These are phyloP conservation scores for Hofmannophila pseudospretella DNA, from an alignment of 2,888 invertebrate species.

Conservation along the genomic window DNA sequence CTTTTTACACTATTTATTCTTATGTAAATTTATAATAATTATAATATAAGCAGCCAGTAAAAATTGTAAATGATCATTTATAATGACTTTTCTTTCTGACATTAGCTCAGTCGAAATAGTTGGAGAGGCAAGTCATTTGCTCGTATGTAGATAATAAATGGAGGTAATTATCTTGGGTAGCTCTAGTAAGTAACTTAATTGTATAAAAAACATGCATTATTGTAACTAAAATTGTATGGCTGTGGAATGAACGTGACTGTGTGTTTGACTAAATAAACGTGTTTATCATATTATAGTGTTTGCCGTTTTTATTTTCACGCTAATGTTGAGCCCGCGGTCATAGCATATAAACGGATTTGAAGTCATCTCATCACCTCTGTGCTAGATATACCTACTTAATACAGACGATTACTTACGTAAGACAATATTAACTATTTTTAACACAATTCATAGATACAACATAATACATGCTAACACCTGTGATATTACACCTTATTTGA, in stretches of 20 bases:
- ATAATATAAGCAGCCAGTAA: constrained; percentile 3
- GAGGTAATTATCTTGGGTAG: constrained; percentile 7
- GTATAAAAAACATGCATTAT: constrained; percentile 23
- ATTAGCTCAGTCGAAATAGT: constrained; percentile 2
- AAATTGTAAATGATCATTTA: constrained; percentile 2
- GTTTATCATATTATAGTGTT: constrained; percentile 59
- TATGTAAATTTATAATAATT: constrained; percentile 7
- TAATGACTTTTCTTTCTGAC: constrained; percentile 11
- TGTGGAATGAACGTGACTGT: constrained; percentile 48
- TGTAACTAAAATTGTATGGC: constrained; percentile 34
- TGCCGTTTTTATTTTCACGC: constrained; percentile 36
- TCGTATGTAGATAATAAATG: constrained; percentile 3
- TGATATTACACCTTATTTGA: no score
- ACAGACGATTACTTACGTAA: not conserved
- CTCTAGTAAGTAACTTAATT: constrained; percentile 14
- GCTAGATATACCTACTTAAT: not conserved
- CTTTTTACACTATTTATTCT: constrained; percentile 44
- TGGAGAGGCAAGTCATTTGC: constrained; percentile 10
- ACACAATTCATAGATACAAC: not conserved
- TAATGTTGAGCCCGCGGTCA: constrained; percentile 4
- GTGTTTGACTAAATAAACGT: constrained; percentile 64
- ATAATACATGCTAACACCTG: no score
- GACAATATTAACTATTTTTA: no score
- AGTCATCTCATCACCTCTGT: not conserved
- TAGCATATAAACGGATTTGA: constrained; percentile 1